Percentiles rank a stretch among this genome's conserved stretches.
Evolutionary conservation across 2,797 vertebrate genomes (phyloP).

Genomic region (Oreortyx pictus): DNA sequence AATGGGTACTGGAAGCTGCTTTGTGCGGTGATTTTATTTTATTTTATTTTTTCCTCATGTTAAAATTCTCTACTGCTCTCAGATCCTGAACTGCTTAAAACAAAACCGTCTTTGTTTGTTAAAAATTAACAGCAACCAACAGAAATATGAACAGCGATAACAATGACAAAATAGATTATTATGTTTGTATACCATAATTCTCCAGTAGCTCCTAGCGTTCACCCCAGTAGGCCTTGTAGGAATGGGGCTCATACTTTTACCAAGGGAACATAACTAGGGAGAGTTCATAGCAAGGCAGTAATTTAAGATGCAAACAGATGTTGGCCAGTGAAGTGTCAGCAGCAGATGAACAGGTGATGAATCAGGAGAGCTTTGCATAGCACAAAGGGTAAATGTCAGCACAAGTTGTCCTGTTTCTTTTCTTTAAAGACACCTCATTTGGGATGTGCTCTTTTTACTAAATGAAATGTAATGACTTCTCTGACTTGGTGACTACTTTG

Average conservation of each 20-base stretch:
- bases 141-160: background rate
- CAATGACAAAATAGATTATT: background rate
- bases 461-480: conserved; percentile 39
- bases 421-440: conserved; percentile 65
- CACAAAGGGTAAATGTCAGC: conserved; percentile 52
- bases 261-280: background rate
- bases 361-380: conserved; percentile 49
- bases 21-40: no score
- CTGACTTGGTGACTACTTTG: conserved; percentile 53
- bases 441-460: conserved; percentile 13
- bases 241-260: background rate
- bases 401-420: conserved; percentile 53
- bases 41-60: background rate
- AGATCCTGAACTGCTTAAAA: background rate
- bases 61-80: background rate
- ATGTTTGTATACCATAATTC: background rate
- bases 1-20: background rate
- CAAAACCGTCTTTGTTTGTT: background rate
- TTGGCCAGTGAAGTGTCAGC: background rate
- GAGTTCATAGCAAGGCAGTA: conserved; percentile 8
- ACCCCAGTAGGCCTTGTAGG: rapidly evolving
- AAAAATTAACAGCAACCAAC: background rate
- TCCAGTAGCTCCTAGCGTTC: background rate
- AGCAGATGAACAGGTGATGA: conserved; percentile 59
- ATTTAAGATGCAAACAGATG: conserved; percentile 34